Conservation (phyloP, 2,797 vertebrate species). For the Gephyroberyx darwinii region DNA sequence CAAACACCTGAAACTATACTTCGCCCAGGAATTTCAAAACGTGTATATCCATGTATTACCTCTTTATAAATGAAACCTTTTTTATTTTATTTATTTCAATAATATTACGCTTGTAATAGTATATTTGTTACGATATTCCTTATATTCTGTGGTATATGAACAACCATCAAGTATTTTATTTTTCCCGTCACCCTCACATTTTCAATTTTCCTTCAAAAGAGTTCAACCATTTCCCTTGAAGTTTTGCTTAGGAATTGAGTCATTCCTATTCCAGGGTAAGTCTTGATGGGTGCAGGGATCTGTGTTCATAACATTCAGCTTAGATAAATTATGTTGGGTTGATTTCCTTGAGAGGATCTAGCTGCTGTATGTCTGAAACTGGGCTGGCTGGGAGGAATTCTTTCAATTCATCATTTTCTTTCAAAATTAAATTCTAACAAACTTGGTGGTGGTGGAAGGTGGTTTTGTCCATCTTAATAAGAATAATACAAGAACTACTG, state of each 20-base stretch:
- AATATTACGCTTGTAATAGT: no score
- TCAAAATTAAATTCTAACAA: neutral
- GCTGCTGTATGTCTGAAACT: neutral
- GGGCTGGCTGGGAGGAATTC: neutral
- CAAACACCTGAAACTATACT: no score
- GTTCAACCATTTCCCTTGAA: constrained; percentile 12
- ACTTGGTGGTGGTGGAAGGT: neutral
- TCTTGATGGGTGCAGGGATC: constrained; percentile 4
- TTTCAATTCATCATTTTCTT: neutral
- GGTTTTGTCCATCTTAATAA: neutral
- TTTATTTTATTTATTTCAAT: no score
- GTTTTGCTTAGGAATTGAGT: constrained; percentile 44
- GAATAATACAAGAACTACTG: no score
- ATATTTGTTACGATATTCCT: no score
- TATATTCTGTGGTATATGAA: no score
- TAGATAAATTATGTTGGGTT: neutral
- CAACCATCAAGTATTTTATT: no score
- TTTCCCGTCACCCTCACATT: neutral
- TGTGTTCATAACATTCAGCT: neutral
- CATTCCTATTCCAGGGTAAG: constrained; percentile 47
- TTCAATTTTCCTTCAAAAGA: constrained; percentile 4
- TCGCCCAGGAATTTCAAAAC: no score
- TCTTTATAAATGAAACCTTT: no score
- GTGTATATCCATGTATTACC: no score
- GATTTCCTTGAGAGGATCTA: neutral